Conservation (phyloP, 2,888 invertebrate species). For the Epiblema foenella region DNA sequence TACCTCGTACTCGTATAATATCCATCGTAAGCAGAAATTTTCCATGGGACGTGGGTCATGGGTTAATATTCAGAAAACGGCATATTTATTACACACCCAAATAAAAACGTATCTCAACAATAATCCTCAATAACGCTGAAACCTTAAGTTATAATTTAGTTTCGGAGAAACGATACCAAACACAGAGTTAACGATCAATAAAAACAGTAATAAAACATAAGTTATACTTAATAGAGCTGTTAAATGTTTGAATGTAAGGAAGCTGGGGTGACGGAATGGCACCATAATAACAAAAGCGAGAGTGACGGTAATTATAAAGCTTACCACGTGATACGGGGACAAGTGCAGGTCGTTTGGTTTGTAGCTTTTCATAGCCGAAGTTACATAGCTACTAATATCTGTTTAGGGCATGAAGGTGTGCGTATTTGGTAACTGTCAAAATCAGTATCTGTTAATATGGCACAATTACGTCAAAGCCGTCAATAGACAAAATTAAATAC, state of each 20-base stretch:
- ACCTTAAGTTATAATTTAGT: constrained; percentile 45
- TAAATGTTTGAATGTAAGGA: constrained; percentile 45
- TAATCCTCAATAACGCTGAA: constrained; percentile 40
- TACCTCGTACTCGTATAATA: not conserved
- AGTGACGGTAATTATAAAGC: constrained; percentile 26
- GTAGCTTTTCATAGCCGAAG: not conserved
- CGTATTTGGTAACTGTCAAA: too few species aligned
- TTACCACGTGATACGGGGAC: not conserved
- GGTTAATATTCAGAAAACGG: constrained; percentile 9
- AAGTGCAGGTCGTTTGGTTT: not conserved
- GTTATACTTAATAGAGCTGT: constrained; percentile 59
- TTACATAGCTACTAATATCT: too few species aligned
- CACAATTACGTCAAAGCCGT: too few species aligned
- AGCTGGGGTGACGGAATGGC: constrained; percentile 47
- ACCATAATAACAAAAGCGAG: constrained; percentile 49
- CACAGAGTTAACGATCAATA: constrained; percentile 59
- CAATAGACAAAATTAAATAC: too few species aligned
- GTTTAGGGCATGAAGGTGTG: too few species aligned
- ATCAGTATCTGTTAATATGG: too few species aligned
- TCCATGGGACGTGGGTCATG: not conserved
- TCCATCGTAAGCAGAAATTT: not conserved
- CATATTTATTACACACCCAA: constrained; percentile 16
- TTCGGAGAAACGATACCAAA: constrained; percentile 46
- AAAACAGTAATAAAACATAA: constrained; percentile 60
- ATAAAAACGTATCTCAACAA: constrained; percentile 21